Conservation (phyloP, 2,888 invertebrate species). For the Bhutanitis thaidina region DNA sequence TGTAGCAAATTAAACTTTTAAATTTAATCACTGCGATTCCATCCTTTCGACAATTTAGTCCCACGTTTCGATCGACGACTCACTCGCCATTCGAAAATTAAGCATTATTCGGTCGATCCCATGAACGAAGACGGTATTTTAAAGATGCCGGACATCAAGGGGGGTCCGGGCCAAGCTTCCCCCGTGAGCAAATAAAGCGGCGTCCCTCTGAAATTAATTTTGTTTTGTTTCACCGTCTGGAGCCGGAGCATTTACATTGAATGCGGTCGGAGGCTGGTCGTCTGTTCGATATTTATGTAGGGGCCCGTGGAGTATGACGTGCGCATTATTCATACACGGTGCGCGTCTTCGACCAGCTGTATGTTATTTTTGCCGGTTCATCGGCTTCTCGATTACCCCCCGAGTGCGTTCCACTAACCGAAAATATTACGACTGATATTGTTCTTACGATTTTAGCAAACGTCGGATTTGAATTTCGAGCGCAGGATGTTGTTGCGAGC, state of each 20-base stretch:
- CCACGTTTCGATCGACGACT: constrained; percentile 47
- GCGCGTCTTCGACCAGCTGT: constrained; percentile 53
- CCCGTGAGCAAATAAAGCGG: constrained; percentile 68
- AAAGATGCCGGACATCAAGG: constrained; percentile 62
- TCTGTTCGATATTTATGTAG: constrained; percentile 75
- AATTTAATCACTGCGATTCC: constrained; percentile 37
- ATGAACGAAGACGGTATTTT: constrained; percentile 56
- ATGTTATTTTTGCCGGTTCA: constrained; percentile 73
- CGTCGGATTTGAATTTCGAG: neutral
- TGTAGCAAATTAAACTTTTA: constrained; percentile 33
- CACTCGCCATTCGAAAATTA: constrained; percentile 64
- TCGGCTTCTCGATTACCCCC: constrained; percentile 48
- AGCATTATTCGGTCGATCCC: constrained; percentile 48
- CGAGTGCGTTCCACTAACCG: constrained; percentile 20
- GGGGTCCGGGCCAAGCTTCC: constrained; percentile 66
- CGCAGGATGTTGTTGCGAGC: constrained; percentile 14
- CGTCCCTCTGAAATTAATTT: constrained; percentile 76
- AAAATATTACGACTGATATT: constrained; percentile 20
- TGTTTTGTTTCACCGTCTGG: constrained; percentile 77
- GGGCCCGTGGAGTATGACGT: constrained; percentile 71
- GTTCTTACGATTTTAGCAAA: neutral
- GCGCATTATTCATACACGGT: constrained; percentile 74
- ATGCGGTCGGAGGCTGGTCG: constrained; percentile 73
- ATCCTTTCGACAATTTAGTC: constrained; percentile 31
- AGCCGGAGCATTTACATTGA: constrained; percentile 76